Base-by-base conservation (phyloP, 2,113 vertebrate genomes). In the Ptychochromis oligacanthus region DNA sequence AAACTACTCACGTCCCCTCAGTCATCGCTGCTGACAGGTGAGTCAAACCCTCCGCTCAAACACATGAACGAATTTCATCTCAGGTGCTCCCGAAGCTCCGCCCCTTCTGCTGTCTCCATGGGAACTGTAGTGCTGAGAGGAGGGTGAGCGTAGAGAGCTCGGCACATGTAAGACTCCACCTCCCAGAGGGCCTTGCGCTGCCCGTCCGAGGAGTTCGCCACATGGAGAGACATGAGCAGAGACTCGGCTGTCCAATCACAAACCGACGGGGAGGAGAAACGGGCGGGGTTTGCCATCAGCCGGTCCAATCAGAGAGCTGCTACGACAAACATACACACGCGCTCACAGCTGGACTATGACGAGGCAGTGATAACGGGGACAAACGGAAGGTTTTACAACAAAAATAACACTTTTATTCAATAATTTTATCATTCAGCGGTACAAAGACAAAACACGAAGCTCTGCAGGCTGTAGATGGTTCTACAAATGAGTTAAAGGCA, bases 141-240 rank as follows among this genome's bases (percentile, higher is more conserved):
- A 2, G 1, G 5, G 1, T 1, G 2, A 1, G 1, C 17, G 4
- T 11, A 9, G 5, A 1, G 2, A 4, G 1, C 10, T 36, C 0
- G 0, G 1, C 1, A 0, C 1, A 2, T 0, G 0, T 2, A 4
- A 10, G 0, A 93, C 95, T 85, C 18, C 84, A 85, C 79, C 61
- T 89, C 89, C 95, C 91, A 90, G 11, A 0, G 28, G 26, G 1
- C 89, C 11, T 1, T 8, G 87, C 84, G 36, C 31, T 8, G 80
- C 85, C 26, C 93, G 59, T 94, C 81, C 91, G 93, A 94, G 46
- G 2, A 9, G 10, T 28, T 22, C 40, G 60, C 4, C 0, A 9
- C 9, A 64, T 96, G 95, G 94, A 95, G 87, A 91, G 95, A 96
- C 85, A 95, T 95, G 95, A 94, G 92, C 95, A 94, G 93, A 95